These are phyloP conservation scores for Odontomyia ornata DNA, from an alignment of 2,888 invertebrate species.

Conservation along the genomic window DNA sequence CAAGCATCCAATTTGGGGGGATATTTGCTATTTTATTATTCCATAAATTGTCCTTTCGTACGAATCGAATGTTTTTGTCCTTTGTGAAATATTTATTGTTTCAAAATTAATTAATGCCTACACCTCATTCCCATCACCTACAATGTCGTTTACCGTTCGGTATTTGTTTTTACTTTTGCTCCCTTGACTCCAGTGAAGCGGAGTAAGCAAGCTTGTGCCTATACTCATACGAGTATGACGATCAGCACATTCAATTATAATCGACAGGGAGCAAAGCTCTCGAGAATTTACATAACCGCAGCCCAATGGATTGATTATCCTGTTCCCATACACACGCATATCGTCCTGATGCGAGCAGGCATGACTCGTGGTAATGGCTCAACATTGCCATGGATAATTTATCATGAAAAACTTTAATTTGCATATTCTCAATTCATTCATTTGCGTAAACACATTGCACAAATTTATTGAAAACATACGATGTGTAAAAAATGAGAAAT, in stretches of 20 bases:
- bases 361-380: not conserved
- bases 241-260: conserved; percentile 6
- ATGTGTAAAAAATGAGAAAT: conserved; percentile 25
- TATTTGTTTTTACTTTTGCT: not conserved
- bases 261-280: not conserved
- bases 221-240: not conserved
- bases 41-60: not conserved
- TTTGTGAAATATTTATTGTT: conserved; percentile 7
- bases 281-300: conserved; percentile 12
- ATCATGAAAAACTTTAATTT: conserved; percentile 44
- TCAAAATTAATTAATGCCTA: conserved; percentile 13
- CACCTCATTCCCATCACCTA: not conserved
- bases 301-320: conserved; percentile 23
- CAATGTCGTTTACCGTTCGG: not conserved
- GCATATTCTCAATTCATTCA: conserved; percentile 45
- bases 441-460: conserved; percentile 44
- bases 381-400: conserved; percentile 41
- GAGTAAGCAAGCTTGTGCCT: not conserved
- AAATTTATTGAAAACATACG: conserved; percentile 35
- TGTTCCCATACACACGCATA: not conserved
- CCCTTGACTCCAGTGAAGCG: not conserved
- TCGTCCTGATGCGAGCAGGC: not conserved
- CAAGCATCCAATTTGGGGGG: too few relatives aligned
- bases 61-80: not conserved
- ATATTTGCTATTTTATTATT: not conserved